Conservation (phyloP, 2,797 vertebrate genomes). For the Pseudochirops cupreus region DNA sequence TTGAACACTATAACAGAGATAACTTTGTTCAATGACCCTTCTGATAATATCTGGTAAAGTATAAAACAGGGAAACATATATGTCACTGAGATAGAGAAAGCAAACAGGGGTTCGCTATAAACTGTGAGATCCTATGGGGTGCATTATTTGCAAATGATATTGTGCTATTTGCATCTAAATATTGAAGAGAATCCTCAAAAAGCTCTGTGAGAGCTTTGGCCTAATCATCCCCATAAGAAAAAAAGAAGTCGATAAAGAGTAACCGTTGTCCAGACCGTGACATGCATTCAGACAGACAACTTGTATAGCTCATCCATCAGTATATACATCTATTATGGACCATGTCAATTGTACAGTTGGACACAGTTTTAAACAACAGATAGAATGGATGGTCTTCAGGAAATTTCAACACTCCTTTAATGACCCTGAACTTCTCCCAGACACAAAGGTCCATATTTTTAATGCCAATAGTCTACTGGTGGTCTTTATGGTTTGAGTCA, state of each 20-base stretch:
- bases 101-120: background rate
- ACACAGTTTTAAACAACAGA: background rate
- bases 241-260: background rate
- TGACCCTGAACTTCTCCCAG: background rate
- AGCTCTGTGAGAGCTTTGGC: background rate
- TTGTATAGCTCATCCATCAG: background rate
- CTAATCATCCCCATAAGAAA: background rate
- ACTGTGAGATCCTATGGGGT: background rate
- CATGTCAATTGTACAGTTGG: background rate
- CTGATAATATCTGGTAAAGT: background rate
- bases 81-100: background rate
- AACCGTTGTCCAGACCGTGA: background rate
- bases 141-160: background rate
- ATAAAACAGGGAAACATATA: background rate
- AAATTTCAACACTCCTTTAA: background rate
- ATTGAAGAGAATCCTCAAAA: background rate
- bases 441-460: background rate
- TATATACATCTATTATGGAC: background rate
- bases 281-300: background rate
- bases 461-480: background rate
- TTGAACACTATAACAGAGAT: background rate
- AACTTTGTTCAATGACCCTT: background rate
- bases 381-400: background rate
- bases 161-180: background rate
- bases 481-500: background rate